Evolutionary conservation across 2,888 invertebrate genomes (phyloP), one percentile per base, ranked within the genome.

Genomic region (Lycaena phlaeas): DNA sequence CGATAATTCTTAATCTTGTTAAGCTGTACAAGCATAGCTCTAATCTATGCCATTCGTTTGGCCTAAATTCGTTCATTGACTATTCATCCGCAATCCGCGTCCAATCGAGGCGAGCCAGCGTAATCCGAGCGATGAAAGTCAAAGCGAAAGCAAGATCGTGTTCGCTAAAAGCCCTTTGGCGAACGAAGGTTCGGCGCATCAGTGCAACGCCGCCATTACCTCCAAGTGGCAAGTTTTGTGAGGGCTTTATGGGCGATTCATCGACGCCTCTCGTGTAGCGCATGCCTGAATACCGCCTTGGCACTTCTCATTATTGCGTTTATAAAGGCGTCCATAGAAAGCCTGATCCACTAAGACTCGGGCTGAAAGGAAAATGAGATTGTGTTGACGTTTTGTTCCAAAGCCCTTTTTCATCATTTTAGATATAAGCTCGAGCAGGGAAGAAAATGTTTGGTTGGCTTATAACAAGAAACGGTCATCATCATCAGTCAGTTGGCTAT

Each of bases 241-340:
- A 64, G 62, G 70, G 62, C 62, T 71, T 74, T 76, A 70, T 73
- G 71, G 74, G 56, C 75, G 82, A 79, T 79, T 81, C 84, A 81
- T 77, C 74, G 73, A 60, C 72, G 66, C 61, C 69, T 71, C 81
- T 81, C 75, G 76, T 81, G 79, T 63, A 58, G 65, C 57, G 66
- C 61, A 63, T 67, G 73, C 64, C 55, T 84, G 75, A 82, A 82
- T 81, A 69, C 76, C 72, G 72, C 73, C 71, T 78, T 74, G 70
- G 70, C 70, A 75, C 76, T 81, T 61, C 81, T 81, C 79, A 79
- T 84, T 84, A 84, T 82, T 81, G 79, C 81, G 79, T 81, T 81
- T 81, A 82, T 82, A 81, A 82, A 82, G 67, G 77, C 77, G 62
- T 57, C 75, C 65, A 79, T 81, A 79, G 67, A 81, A 67, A 64